phyloP scores from a whole-genome alignment of 2,888 invertebrate genomes.

The Hemistola chrysoprasaria region DNA sequence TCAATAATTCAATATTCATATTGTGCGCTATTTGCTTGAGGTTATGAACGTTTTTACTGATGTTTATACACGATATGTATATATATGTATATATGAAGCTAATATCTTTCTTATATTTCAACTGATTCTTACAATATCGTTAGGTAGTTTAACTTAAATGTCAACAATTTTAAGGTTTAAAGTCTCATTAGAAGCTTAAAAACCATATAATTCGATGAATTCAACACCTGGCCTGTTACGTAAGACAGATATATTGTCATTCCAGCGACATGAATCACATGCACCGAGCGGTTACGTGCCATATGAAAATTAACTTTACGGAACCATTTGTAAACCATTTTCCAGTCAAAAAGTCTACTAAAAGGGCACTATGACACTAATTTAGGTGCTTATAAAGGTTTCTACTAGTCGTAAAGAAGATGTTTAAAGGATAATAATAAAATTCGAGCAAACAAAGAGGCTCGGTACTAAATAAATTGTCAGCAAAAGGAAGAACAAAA shows the following conservation, averaged over 20 bases:
- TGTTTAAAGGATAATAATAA: constrained; percentile 16
- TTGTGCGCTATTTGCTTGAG: constrained; percentile 46
- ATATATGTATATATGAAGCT: no score
- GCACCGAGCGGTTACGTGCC: constrained; percentile 5
- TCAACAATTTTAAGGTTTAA: no score
- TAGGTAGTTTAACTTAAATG: no score
- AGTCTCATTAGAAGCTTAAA: no score
- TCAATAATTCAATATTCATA: constrained; percentile 43
- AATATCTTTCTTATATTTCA: no score
- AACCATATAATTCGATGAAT: neutral
- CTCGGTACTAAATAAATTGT: constrained; percentile 51
- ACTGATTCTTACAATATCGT: no score
- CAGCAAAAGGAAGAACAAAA: constrained; percentile 70
- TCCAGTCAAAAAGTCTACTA: neutral
- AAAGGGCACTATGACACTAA: no score
- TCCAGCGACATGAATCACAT: constrained; percentile 8
- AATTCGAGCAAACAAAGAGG: constrained; percentile 33
- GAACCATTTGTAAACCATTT: constrained; percentile 7
- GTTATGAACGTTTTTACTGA: constrained; percentile 21
- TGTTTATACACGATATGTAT: neutral
- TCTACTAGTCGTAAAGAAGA: no score
- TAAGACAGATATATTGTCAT: constrained; percentile 4
- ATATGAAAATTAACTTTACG: constrained; percentile 2
- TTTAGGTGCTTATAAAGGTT: no score
- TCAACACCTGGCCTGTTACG: constrained; percentile 16